Conservation (phyloP, 1,140 invertebrate genomes). For the Drosophila mayri region DNA sequence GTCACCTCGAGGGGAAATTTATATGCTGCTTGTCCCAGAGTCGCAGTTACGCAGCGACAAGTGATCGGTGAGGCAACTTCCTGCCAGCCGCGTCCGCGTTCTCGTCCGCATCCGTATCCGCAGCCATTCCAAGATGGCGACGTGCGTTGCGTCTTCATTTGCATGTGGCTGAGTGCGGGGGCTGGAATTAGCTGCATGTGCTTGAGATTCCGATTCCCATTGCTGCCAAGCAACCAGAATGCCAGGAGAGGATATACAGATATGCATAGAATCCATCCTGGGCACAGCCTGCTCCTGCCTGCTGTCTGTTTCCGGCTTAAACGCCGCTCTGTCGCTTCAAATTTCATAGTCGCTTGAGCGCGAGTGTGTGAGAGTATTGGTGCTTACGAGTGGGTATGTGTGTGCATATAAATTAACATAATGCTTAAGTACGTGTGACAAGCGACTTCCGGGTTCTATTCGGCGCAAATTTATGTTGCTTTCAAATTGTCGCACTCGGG, state of each 20-base stretch:
- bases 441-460: slow-evolving; percentile 79
- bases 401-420: slow-evolving; percentile 80
- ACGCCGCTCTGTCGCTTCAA: slow-evolving; percentile 78
- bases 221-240: slow-evolving; percentile 55
- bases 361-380: slow-evolving; percentile 19
- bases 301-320: slow-evolving; percentile 75
- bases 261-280: slow-evolving; percentile 52
- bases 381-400: slow-evolving; percentile 1
- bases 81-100: slow-evolving; percentile 39
- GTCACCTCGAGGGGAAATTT: slow-evolving; percentile 72
- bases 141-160: slow-evolving; percentile 47
- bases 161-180: slow-evolving; percentile 26
- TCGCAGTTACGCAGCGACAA: slow-evolving; percentile 34
- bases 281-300: slow-evolving; percentile 30
- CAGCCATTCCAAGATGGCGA: slow-evolving; percentile 45
- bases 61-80: slow-evolving; percentile 56
- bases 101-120: slow-evolving; percentile 1
- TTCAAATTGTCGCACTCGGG: slow-evolving; percentile 68
- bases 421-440: slow-evolving; percentile 82
- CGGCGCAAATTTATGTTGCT: slow-evolving; percentile 75
- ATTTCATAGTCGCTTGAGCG: slow-evolving; percentile 68
- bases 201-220: slow-evolving; percentile 65
- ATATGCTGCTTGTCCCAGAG: slow-evolving; percentile 55
- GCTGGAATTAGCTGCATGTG: slow-evolving; percentile 74
- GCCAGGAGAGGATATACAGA: slow-evolving; percentile 46